These are phyloP conservation scores for Ictalurus punctatus DNA, from an alignment of 2,113 vertebrate species.

Conservation along the genomic window DNA sequence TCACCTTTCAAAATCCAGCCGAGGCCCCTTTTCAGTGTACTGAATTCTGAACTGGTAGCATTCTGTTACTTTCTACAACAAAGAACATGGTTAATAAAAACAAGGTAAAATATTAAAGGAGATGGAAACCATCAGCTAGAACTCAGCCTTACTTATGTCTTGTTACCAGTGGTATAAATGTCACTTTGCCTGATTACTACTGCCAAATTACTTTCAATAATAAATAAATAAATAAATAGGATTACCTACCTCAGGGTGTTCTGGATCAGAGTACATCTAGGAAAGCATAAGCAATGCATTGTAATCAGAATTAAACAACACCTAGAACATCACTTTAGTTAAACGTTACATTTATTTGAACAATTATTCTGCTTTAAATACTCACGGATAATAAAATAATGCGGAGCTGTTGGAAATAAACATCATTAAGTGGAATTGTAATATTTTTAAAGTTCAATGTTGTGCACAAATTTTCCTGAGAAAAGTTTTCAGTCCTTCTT, in stretches of 20 bases:
- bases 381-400: constrained; percentile 88
- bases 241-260: constrained; percentile 81
- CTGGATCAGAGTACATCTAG: constrained; percentile 86
- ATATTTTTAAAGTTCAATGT: not conserved
- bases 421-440: constrained; percentile 1
- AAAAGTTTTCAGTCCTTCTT: not conserved
- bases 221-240: not conserved
- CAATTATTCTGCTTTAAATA: constrained; percentile 61
- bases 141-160: not conserved
- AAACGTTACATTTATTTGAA: not conserved
- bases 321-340: not conserved
- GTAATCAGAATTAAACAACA: not conserved
- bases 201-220: not conserved
- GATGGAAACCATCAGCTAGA: not conserved
- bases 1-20: constrained; percentile 88
- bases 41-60: constrained; percentile 94
- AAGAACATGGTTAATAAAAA: constrained; percentile 45
- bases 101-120: not conserved
- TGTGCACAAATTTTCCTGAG: not conserved
- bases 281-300: constrained; percentile 35
- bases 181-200: not conserved
- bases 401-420: constrained; percentile 78
- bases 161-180: not conserved
- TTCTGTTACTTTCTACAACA: constrained; percentile 87
- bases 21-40: constrained; percentile 79